Evolutionary conservation across 2,113 vertebrate genomes (phyloP).

Genomic region (Rhinoptilus africanus): DNA sequence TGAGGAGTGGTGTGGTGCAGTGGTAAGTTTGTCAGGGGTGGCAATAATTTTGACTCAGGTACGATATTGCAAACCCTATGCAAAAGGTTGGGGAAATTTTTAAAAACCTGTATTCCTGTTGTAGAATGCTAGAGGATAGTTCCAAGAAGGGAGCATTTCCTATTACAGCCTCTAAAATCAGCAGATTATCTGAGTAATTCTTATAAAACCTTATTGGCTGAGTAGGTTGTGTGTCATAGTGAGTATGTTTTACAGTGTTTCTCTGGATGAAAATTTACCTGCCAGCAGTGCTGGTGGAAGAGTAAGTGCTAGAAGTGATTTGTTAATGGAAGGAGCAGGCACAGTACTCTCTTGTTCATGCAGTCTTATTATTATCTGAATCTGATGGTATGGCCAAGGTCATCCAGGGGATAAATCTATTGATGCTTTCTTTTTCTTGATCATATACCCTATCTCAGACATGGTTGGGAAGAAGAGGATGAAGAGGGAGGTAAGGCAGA

Average conservation of each 20-base stretch:
- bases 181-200: not conserved
- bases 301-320: not conserved
- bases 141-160: not conserved
- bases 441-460: not conserved
- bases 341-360: not conserved
- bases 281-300: not conserved
- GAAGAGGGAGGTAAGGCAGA: not conserved
- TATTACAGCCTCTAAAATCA: not conserved
- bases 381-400: not conserved
- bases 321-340: not conserved
- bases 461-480: not conserved
- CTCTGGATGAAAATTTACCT: not conserved
- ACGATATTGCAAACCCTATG: not conserved
- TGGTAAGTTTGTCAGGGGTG: not conserved
- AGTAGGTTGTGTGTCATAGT: not conserved
- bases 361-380: not conserved
- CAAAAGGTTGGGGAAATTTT: not conserved
- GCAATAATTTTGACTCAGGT: not conserved
- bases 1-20: not conserved
- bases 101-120: not conserved
- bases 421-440: not conserved
- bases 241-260: not conserved
- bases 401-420: not conserved
- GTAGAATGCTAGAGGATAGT: not conserved
- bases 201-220: not conserved